These are phyloP conservation scores for Hydropsyche tenuis DNA, from an alignment of 1,140 invertebrate genomes.

Conservation along the genomic window DNA sequence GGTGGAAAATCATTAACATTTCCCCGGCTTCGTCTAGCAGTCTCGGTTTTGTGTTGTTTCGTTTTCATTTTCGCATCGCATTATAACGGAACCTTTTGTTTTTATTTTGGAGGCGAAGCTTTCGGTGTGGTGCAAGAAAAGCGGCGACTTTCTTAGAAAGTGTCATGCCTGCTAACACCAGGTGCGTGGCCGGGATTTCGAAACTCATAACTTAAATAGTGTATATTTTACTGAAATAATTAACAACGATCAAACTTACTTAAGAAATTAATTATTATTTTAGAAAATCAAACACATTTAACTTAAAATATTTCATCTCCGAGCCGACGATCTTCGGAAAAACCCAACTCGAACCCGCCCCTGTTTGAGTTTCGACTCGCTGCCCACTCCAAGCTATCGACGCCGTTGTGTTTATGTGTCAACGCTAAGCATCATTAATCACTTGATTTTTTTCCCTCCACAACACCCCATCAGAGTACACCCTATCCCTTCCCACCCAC, in stretches of 20 bases:
- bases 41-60: constrained; percentile 11
- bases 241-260: too few species aligned
- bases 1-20: constrained; percentile 29
- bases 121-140: neutral
- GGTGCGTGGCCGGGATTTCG: too few species aligned
- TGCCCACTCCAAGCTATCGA: constrained; percentile 31
- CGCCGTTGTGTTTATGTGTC: constrained; percentile 38
- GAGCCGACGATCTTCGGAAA: neutral
- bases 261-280: too few species aligned
- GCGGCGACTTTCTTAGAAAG: neutral
- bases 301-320: neutral
- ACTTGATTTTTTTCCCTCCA: constrained; percentile 29
- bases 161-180: too few species aligned
- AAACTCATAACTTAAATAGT: too few species aligned
- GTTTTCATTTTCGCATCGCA: constrained; percentile 25
- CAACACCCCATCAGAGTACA: constrained; percentile 12
- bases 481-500: neutral
- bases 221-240: too few species aligned
- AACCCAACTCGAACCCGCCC: neutral
- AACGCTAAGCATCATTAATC: constrained; percentile 40
- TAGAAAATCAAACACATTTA: neutral
- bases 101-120: constrained; percentile 11
- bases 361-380: constrained; percentile 10
- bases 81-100: constrained; percentile 21
- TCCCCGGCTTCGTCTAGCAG: neutral